A percentile compares a stretch with the other conserved stretches of the same genome.
Conservation (phyloP, 1,140 invertebrate species). For the Pseudoatta argentina region DNA sequence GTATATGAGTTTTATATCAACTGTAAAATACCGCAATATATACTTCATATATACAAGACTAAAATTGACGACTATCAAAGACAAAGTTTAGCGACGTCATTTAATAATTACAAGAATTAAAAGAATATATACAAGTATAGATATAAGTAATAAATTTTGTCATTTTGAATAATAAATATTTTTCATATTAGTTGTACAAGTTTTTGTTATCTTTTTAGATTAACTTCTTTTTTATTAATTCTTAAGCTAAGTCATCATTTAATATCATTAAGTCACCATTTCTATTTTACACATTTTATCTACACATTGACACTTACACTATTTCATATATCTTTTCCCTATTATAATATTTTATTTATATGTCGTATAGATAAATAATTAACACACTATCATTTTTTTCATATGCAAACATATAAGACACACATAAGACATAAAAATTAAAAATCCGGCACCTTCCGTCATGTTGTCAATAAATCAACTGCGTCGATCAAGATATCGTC, state of each 20-base stretch:
- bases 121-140: neutral
- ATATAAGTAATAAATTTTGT: neutral
- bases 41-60: neutral
- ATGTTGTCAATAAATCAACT: constrained; percentile 11
- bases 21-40: neutral
- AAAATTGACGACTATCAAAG: neutral
- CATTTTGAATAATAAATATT: neutral
- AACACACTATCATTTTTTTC: neutral
- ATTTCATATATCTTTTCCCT: neutral
- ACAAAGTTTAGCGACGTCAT: neutral
- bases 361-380: neutral
- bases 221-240: constrained; percentile 13
- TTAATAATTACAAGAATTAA: neutral
- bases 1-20: neutral
- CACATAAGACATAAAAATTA: constrained; percentile 35
- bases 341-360: constrained; percentile 26
- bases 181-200: neutral
- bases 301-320: neutral
- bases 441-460: neutral
- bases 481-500: neutral
- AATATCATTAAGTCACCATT: too few species aligned
- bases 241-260: neutral
- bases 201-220: neutral
- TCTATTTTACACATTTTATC: neutral
- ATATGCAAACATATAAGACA: neutral